These are phyloP conservation scores for Taenioides sp. DNA, from an alignment of 2,797 vertebrate genomes.

Conservation along the genomic window DNA sequence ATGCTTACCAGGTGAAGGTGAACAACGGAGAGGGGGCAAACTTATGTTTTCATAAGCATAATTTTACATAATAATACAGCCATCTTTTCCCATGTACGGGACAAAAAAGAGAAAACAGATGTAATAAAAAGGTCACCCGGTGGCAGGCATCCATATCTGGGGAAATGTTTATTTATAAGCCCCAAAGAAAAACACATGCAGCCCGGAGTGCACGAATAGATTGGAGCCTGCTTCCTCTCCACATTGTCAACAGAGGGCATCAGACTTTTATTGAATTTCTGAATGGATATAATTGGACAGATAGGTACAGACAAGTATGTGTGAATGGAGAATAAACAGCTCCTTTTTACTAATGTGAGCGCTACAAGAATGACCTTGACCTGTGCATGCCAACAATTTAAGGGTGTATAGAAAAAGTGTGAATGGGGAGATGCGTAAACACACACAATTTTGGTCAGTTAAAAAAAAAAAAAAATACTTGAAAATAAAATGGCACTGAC, in stretches of 20 bases:
- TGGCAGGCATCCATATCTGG: conserved; percentile 78
- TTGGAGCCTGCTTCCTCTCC: conserved; percentile 57
- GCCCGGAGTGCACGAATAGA: conserved; percentile 54
- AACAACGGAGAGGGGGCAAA: conserved; percentile 68
- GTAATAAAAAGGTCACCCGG: conserved; percentile 80
- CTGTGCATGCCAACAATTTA: background rate
- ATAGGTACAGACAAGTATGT: conserved; percentile 6
- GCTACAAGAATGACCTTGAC: background rate
- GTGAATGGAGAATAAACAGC: background rate
- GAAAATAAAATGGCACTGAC: no score
- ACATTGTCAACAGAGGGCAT: conserved; percentile 73
- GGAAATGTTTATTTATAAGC: conserved; percentile 81
- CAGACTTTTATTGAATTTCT: conserved; percentile 46
- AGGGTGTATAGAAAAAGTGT: background rate
- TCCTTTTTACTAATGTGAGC: background rate
- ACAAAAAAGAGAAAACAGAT: conserved; percentile 83
- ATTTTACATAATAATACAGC: conserved; percentile 84
- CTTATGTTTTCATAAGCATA: conserved; percentile 85
- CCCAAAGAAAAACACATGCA: conserved; percentile 76
- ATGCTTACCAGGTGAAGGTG: conserved; percentile 81
- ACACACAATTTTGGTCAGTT: background rate
- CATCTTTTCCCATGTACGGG: conserved; percentile 48
- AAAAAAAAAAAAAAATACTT: no score
- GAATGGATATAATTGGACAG: conserved; percentile 28
- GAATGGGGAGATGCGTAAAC: background rate